phyloP scores from a whole-genome alignment of 1,140 invertebrate genomes.

The Protaetia brevitarsis region DNA sequence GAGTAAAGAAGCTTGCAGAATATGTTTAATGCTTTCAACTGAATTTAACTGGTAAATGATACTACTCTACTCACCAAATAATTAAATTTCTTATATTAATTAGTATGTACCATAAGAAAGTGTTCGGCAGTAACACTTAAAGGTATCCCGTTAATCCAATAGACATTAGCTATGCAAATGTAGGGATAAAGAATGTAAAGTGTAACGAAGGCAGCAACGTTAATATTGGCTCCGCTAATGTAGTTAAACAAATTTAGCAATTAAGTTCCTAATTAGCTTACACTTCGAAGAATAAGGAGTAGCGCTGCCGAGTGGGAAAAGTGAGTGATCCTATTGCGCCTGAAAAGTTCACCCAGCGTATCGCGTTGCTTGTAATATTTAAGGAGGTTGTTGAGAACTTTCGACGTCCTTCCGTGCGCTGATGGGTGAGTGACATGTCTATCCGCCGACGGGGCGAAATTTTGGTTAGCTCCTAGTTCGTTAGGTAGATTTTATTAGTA shows the following conservation, averaged over 20 bases:
- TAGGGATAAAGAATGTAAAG: constrained; percentile 21
- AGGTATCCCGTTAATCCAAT: constrained; percentile 14
- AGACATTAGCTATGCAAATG: constrained; percentile 31
- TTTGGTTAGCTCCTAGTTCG: constrained; percentile 32
- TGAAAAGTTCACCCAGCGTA: constrained; percentile 28
- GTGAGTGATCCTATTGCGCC: constrained; percentile 26
- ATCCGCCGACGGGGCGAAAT: constrained; percentile 22
- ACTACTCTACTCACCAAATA: too few relatives aligned
- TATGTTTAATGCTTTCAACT: too few relatives aligned
- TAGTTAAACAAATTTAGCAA: constrained; percentile 35
- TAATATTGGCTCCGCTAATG: constrained; percentile 36
- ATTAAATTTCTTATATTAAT: constrained; percentile 24
- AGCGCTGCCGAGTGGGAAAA: background rate
- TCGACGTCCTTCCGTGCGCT: background rate
- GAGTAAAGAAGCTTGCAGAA: too few relatives aligned
- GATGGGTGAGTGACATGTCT: constrained; percentile 28
- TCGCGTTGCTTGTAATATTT: constrained; percentile 32
- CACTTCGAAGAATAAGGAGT: constrained; percentile 26
- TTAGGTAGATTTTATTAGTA: constrained; percentile 34
- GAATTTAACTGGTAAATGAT: background rate
- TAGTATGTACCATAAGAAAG: constrained; percentile 3
- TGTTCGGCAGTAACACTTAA: constrained; percentile 18
- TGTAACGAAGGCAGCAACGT: constrained; percentile 27
- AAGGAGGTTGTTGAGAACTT: constrained; percentile 18
- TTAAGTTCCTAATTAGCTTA: constrained; percentile 34